Conservation (phyloP, 2,888 invertebrate species). For the Campoplex capitator region DNA sequence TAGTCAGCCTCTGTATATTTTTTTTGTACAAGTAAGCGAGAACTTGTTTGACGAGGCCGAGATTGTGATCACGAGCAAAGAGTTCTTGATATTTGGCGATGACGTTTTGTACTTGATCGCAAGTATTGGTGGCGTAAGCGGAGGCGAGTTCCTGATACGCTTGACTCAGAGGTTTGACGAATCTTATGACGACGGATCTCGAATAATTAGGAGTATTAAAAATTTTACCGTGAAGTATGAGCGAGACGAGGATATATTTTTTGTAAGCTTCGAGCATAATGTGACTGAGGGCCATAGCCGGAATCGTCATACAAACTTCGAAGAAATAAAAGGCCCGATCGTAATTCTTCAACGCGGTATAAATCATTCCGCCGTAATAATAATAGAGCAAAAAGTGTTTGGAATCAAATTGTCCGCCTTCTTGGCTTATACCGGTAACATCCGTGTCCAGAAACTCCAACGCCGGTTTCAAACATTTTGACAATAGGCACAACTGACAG, state of each 20-base stretch:
- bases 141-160: constrained; percentile 95
- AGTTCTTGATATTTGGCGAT: constrained; percentile 93
- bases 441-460: constrained; percentile 95
- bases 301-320: constrained; percentile 98
- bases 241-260: constrained; percentile 96
- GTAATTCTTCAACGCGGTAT: constrained; percentile 96
- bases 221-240: constrained; percentile 96
- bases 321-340: constrained; percentile 97
- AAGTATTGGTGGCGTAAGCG: constrained; percentile 92
- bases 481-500: constrained; percentile 95
- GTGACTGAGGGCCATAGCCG: constrained; percentile 96
- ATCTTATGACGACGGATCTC: constrained; percentile 93
- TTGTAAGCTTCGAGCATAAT: constrained; percentile 99
- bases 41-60: constrained; percentile 93
- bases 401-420: constrained; percentile 93
- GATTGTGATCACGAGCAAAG: constrained; percentile 91
- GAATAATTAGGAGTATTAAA: constrained; percentile 94
- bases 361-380: constrained; percentile 99
- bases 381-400: constrained; percentile 97
- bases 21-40: constrained; percentile 96
- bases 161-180: constrained; percentile 93
- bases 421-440: constrained; percentile 95
- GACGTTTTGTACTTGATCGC: constrained; percentile 89
- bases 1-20: constrained; percentile 98
- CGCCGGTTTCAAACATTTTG: constrained; percentile 97